Evolutionary conservation across 2,113 vertebrate species (phyloP).

Genomic region (Rhodinocichla rosea): DNA sequence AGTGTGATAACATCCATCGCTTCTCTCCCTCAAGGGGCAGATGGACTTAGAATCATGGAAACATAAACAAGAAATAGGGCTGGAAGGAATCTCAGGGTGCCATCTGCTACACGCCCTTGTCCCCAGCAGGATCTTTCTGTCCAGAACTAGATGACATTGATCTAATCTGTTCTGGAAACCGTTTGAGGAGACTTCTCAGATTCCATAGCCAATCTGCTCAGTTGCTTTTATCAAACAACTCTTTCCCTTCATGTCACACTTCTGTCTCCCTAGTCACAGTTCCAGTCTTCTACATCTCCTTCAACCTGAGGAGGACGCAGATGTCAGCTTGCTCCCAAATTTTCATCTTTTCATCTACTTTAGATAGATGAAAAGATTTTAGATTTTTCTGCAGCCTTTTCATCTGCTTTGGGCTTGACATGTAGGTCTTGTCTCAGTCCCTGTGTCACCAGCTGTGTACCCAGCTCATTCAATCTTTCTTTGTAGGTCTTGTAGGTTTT

Average conservation of each 20-base stretch:
- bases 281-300: neutral
- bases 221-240: neutral
- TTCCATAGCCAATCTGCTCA: neutral
- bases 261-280: neutral
- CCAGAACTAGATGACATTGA: neutral
- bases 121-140: neutral
- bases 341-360: neutral
- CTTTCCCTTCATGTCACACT: neutral
- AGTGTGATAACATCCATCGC: neutral
- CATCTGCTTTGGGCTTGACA: neutral
- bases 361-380: neutral
- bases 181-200: neutral
- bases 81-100: slow-evolving; percentile 15
- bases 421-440: accelerated
- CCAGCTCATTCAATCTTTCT: neutral
- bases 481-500: neutral
- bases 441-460: neutral
- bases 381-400: neutral
- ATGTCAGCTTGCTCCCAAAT: accelerated
- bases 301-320: neutral
- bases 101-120: neutral
- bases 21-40: neutral
- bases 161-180: neutral
- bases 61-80: neutral
- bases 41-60: slow-evolving; percentile 48